Percentiles rank a stretch among this genome's conserved stretches.
These are phyloP conservation scores for Smittia sp. DNA, from an alignment of 2,888 invertebrate genomes.

Conservation along the genomic window DNA sequence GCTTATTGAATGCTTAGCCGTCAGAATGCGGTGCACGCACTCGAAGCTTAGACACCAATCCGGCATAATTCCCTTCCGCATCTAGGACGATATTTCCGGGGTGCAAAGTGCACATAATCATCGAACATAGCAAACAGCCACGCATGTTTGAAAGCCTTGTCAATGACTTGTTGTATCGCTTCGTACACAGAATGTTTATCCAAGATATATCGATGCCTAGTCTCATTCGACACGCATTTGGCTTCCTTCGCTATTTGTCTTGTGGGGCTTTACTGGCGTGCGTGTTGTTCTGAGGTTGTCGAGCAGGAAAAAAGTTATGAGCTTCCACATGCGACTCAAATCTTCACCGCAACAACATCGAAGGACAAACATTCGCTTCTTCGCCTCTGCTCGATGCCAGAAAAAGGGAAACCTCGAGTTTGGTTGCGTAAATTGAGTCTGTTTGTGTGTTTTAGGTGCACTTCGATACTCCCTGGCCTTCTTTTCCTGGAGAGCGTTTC, in stretches of 20 bases:
- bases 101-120: conserved; percentile 5
- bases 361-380: conserved; percentile 17
- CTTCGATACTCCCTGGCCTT: conserved; percentile 6
- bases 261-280: background rate
- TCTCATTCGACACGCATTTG: background rate
- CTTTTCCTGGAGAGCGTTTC: conserved; percentile 3
- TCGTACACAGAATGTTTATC: background rate
- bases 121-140: conserved; percentile 26
- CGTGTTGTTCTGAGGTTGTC: background rate
- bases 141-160: conserved; percentile 24
- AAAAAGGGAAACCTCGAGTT: conserved; percentile 11
- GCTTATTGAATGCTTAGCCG: too few relatives aligned
- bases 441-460: background rate
- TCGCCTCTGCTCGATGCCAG: background rate
- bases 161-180: conserved; percentile 26
- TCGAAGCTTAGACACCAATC: too few relatives aligned
- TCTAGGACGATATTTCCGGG: background rate
- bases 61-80: too few relatives aligned
- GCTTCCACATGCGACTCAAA: background rate
- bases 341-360: conserved; percentile 22
- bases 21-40: background rate
- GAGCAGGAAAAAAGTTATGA: background rate
- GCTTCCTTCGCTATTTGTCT: background rate
- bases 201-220: background rate
- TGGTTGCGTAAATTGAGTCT: conserved; percentile 11